These are phyloP conservation scores for Pygoscelis antarcticus DNA, from an alignment of 2,113 vertebrate species.

Conservation along the genomic window DNA sequence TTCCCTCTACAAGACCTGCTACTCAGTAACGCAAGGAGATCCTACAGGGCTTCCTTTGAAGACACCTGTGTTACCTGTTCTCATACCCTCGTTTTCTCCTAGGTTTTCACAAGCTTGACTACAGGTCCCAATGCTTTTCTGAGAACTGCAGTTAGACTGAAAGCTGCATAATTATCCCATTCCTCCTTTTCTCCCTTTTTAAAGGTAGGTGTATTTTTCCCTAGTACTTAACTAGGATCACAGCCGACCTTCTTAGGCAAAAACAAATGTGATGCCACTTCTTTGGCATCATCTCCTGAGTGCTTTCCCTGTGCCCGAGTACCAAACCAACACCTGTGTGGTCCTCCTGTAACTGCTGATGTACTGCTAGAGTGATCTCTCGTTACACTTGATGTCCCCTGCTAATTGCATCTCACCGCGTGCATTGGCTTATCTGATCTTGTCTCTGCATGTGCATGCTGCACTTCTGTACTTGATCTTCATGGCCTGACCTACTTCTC, in stretches of 20 bases:
- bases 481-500: constrained; percentile 50
- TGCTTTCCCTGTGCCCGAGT: not conserved
- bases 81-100: not conserved
- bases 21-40: not conserved
- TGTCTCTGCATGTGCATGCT: not conserved
- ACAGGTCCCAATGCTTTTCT: not conserved
- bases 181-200: not conserved
- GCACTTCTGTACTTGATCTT: constrained; percentile 33
- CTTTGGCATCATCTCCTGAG: not conserved
- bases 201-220: not conserved
- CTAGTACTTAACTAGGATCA: not conserved
- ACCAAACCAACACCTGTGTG: not conserved
- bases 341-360: constrained; percentile 4
- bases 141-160: not conserved
- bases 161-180: not conserved
- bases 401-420: constrained; percentile 59
- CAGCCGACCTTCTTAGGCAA: not conserved
- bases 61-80: not conserved
- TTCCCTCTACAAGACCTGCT: not conserved
- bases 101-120: not conserved
- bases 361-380: not conserved
- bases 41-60: not conserved
- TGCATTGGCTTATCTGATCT: constrained; percentile 47
- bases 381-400: constrained; percentile 53
- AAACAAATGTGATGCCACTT: not conserved